Conservation (phyloP, 2,888 invertebrate species). For the Aporophyla nigra region DNA sequence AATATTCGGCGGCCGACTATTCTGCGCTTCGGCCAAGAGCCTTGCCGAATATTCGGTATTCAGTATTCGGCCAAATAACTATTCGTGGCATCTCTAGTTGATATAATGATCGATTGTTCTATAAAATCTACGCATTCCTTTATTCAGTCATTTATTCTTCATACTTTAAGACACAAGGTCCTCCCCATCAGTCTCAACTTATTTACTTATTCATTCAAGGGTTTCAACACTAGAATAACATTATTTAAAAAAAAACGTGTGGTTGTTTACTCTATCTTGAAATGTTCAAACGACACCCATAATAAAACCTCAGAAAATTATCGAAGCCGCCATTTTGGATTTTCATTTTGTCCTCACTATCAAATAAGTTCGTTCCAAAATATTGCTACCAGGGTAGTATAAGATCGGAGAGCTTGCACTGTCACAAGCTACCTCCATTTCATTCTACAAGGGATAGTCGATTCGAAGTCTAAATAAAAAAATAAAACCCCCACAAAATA, state of each 20-base stretch:
- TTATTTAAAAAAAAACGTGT: not conserved
- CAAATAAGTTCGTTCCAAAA: not conserved
- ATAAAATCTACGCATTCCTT: not conserved
- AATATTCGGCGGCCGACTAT: too few species aligned
- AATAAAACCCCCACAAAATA: constrained; percentile 49
- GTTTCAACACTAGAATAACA: not conserved
- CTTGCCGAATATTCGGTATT: too few species aligned
- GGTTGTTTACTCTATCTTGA: too few species aligned
- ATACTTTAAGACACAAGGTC: not conserved
- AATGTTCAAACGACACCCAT: too few species aligned
- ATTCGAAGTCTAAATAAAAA: constrained; percentile 35
- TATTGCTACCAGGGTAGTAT: constrained; percentile 13
- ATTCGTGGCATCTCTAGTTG: too few species aligned
- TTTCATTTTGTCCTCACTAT: too few species aligned
- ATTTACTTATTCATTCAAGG: not conserved
- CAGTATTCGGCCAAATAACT: too few species aligned
- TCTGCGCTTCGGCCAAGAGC: too few species aligned
- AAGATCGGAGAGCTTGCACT: constrained; percentile 3
- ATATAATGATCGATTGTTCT: not conserved
- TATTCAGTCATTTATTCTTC: not conserved
- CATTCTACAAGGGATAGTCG: not conserved
- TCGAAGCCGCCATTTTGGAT: too few species aligned
- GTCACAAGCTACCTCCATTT: not conserved
- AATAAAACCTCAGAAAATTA: too few species aligned
- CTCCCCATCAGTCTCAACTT: not conserved